Percentiles rank a stretch among this genome's conserved stretches.
Conservation (phyloP, 2,113 vertebrate species). For the Dolichotis patagonum region DNA sequence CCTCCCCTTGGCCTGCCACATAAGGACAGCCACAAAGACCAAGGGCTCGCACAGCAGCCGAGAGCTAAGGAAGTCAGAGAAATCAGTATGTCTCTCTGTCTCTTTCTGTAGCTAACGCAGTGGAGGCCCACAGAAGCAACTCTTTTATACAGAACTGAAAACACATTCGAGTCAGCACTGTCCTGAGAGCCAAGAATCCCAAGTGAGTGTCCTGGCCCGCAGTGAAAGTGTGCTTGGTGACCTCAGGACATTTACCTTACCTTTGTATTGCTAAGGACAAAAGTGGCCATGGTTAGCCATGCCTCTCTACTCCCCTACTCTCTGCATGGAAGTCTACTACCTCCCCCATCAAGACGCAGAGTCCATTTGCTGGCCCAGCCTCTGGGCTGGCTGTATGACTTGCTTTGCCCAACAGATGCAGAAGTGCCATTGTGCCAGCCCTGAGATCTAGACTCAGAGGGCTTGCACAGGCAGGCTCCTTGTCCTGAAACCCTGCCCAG, state of each 20-base stretch:
- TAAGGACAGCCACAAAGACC: background rate
- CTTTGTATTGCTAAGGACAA: background rate
- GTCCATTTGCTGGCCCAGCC: background rate
- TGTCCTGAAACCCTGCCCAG: background rate
- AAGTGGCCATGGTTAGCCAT: background rate
- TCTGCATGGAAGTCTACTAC: background rate
- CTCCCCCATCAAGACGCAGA: background rate
- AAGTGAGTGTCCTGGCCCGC: too few species aligned
- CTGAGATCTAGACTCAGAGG: background rate
- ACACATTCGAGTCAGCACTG: background rate
- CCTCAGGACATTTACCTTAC: background rate
- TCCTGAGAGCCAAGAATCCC: background rate
- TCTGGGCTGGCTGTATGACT: background rate
- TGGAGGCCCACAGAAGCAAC: background rate
- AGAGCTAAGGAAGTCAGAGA: background rate
- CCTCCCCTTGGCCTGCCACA: accelerated
- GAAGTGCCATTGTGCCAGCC: background rate
- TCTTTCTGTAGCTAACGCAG: constrained; percentile 14
- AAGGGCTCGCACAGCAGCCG: background rate
- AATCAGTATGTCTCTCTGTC: background rate
- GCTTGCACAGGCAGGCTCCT: background rate
- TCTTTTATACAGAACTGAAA: background rate
- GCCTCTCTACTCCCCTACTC: background rate
- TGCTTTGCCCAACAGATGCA: background rate
- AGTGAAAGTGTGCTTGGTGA: background rate